Conservation (phyloP, 2,113 vertebrate species). For the Halichoerus grypus region DNA sequence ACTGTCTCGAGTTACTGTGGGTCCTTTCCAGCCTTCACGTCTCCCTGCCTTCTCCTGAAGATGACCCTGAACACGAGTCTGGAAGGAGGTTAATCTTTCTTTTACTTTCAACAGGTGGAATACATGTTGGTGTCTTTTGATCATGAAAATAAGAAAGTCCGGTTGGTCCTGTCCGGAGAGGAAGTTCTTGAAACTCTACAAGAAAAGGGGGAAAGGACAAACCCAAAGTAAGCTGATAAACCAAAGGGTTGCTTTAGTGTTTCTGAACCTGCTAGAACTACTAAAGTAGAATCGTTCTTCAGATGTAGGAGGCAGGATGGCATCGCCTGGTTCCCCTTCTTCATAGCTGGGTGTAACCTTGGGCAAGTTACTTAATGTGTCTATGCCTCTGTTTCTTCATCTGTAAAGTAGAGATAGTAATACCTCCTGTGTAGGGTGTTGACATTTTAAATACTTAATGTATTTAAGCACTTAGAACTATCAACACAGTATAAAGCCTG, state of each 20-base stretch:
- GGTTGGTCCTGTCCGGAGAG: slow-evolving; percentile 90
- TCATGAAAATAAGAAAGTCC: slow-evolving; percentile 93
- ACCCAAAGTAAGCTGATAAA: slow-evolving; percentile 94
- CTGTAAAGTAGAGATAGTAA: background rate
- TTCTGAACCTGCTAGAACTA: background rate
- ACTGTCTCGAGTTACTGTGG: background rate
- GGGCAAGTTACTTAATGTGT: background rate
- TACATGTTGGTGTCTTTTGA: slow-evolving; percentile 98
- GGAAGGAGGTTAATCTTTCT: slow-evolving; percentile 13
- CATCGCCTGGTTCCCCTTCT: background rate
- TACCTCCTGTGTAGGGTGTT: background rate
- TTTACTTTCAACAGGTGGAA: slow-evolving; percentile 92
- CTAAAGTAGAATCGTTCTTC: background rate
- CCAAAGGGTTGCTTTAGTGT: background rate
- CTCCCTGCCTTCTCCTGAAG: background rate
- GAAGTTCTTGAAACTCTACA: slow-evolving; percentile 95
- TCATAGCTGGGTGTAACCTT: background rate
- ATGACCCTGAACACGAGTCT: background rate
- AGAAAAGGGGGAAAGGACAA: slow-evolving; percentile 95
- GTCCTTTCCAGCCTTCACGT: background rate
- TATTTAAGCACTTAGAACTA: background rate
- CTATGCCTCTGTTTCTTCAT: slow-evolving; percentile 13
- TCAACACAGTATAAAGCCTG: background rate
- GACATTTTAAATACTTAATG: background rate
- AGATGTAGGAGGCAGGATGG: background rate